These are phyloP conservation scores for Sarcophaga caerulescens DNA, from an alignment of 2,888 invertebrate species.

Conservation along the genomic window DNA sequence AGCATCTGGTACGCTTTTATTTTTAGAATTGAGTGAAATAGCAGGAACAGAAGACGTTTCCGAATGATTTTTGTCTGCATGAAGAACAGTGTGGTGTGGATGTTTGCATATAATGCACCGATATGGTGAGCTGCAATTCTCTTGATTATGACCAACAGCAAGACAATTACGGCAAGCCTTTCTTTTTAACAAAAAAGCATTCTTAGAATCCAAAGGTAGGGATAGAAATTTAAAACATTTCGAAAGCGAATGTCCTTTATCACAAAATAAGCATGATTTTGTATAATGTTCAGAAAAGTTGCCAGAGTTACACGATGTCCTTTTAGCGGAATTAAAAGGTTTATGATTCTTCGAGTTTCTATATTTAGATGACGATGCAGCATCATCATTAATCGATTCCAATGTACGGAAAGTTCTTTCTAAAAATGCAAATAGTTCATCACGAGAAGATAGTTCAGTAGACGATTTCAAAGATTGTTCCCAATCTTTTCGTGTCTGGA, in stretches of 20 bases:
- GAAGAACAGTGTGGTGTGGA: slow-evolving; percentile 24
- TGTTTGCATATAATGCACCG: slow-evolving; percentile 26
- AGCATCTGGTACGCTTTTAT: no score
- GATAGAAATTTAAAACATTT: slow-evolving; percentile 15
- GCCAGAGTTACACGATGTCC: background rate
- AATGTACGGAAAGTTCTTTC: background rate
- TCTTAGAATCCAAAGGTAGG: background rate
- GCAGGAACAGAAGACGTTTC: no score
- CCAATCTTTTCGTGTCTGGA: background rate
- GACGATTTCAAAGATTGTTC: slow-evolving; percentile 17
- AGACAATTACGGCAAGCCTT: slow-evolving; percentile 17
- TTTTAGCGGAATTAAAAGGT: background rate
- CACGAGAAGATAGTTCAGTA: background rate
- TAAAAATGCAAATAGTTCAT: slow-evolving; percentile 1
- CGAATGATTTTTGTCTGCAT: background rate
- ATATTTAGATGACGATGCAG: background rate
- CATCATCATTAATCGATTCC: background rate
- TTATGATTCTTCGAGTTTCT: background rate
- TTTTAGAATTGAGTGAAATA: no score
- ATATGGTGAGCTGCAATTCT: no score
- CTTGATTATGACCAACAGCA: no score
- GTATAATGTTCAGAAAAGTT: slow-evolving; percentile 4
- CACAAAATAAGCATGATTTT: slow-evolving; percentile 3
- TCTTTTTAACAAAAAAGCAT: slow-evolving; percentile 1
- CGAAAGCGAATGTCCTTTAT: slow-evolving; percentile 1